These are phyloP conservation scores for Heteropelma amictum DNA, from an alignment of 2,888 invertebrate species.

Conservation along the genomic window DNA sequence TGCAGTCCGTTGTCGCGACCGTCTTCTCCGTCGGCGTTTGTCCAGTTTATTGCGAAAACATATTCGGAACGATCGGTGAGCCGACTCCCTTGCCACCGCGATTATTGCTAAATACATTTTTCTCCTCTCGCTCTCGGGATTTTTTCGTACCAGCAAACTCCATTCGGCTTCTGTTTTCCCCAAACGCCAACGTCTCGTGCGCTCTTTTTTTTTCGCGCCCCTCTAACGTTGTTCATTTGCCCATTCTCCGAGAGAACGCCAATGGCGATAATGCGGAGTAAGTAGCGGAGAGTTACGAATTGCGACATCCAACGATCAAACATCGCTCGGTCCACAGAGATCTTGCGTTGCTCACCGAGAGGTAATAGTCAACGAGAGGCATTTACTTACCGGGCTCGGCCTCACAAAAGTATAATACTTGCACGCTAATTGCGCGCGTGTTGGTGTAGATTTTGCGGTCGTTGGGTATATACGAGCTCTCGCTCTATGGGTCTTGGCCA, in stretches of 20 bases:
- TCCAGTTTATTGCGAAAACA: slow-evolving; percentile 42
- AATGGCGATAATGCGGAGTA: background rate
- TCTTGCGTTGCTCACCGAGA: slow-evolving; percentile 11
- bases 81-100: slow-evolving; percentile 1
- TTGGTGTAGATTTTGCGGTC: slow-evolving; percentile 7
- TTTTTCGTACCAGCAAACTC: slow-evolving; percentile 27
- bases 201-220: slow-evolving; percentile 6
- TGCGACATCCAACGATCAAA: slow-evolving; percentile 54
- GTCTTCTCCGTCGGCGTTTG: background rate
- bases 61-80: slow-evolving; percentile 28
- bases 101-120: slow-evolving; percentile 43
- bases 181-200: slow-evolving; percentile 3
- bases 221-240: background rate
- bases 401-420: slow-evolving; percentile 44
- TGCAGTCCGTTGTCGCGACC: background rate
- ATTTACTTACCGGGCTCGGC: slow-evolving; percentile 55
- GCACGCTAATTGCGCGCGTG: slow-evolving; percentile 1
- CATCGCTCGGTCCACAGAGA: slow-evolving; percentile 39
- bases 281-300: slow-evolving; percentile 39
- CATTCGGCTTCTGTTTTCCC: slow-evolving; percentile 31
- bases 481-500: slow-evolving; percentile 50
- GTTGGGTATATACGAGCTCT: background rate
- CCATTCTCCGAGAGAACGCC: slow-evolving; percentile 7
- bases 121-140: slow-evolving; percentile 23
- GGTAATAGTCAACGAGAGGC: slow-evolving; percentile 36